Percentiles rank a stretch among this genome's conserved stretches.
phyloP scores from a whole-genome alignment of 2,113 vertebrate genomes.

The Erinaceus europaeus region DNA sequence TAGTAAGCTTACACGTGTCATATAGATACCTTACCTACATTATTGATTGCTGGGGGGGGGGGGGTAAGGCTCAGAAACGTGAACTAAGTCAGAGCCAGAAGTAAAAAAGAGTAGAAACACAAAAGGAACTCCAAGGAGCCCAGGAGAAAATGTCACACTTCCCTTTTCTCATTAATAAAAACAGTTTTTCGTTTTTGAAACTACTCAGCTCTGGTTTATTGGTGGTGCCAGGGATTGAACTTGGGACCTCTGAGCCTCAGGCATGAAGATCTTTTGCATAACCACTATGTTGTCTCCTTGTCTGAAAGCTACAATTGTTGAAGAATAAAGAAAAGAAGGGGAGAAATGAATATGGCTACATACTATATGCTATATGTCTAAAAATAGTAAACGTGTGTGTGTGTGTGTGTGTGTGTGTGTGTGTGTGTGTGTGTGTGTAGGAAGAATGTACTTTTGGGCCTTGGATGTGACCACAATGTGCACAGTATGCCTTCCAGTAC shows the following conservation, averaged over 20 bases:
- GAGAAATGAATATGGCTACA: not conserved
- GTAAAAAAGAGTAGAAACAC: not conserved
- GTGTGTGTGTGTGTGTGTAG: too few relatives aligned
- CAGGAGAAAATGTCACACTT: not conserved
- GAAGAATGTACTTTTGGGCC: too few relatives aligned
- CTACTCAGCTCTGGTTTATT: too few relatives aligned
- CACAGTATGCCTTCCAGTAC: too few relatives aligned
- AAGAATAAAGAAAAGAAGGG: not conserved
- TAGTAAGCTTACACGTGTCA: not conserved
- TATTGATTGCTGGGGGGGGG: not conserved
- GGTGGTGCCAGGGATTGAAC: too few relatives aligned
- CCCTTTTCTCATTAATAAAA: constrained; percentile 7
- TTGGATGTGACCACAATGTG: too few relatives aligned
- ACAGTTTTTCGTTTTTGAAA: too few relatives aligned
- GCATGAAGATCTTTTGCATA: too few relatives aligned
- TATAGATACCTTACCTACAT: not conserved
- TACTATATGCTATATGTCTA: not conserved
- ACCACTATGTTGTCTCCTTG: too few relatives aligned
- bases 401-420: not conserved
- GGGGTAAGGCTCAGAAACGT: not conserved
- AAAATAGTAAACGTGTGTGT: not conserved
- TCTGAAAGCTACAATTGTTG: too few relatives aligned
- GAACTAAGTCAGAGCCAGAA: not conserved
- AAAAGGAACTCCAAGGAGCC: not conserved
- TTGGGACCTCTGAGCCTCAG: too few relatives aligned